Evolutionary conservation across 2,797 vertebrate genomes (phyloP), one percentile per base, ranked within the genome.

Genomic region (Sebastes steindachneri): DNA sequence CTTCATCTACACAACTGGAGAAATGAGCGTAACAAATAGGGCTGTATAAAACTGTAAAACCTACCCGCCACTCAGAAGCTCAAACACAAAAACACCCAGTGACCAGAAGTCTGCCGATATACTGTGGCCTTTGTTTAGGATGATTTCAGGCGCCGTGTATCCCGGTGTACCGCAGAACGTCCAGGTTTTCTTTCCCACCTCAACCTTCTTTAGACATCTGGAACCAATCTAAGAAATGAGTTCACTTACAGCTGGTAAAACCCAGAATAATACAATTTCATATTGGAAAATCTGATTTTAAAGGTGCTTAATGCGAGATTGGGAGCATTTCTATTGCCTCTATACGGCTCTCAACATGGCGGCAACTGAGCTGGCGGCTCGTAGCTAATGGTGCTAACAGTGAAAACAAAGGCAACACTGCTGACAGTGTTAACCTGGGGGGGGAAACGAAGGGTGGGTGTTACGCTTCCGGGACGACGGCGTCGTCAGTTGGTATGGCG

Each of bases 121-220:
- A 66, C 88, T 72, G 68, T 96, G 94, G 62, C 96, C 96, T 86
- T 93, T 94, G 86, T 85, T 93, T 12, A 95, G 70, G 79, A 97
- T 94, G 84, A 96, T 89, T 89, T 97, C 96, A 19, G 96, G 96
- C n/a, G 96, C 94, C 91, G 96, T 94, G 45, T 96, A 95, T 54
- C 95, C 95, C 5, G 83, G 87, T 1, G 95, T 95, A 1, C 96
- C 96, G 26, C 95, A 96, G 87, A 97, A 96, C 0, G 96, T 96
- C 96, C 95, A 96, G 1, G 94, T 93, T 81, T 95, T 96, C 83
- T 93, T 93, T 57, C 94, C 94, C 73, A 75, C 69, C 9, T 93
- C 94, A 12, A 96, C 80, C 85, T 83, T 92, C 79, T 95, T 96
- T 15, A 94, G 77, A 91, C 95, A 96, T 53, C 92, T 89, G 79